Evolutionary conservation across 2,888 invertebrate genomes (phyloP), one percentile per base, ranked within the genome.

Genomic region (Buathra laborator): DNA sequence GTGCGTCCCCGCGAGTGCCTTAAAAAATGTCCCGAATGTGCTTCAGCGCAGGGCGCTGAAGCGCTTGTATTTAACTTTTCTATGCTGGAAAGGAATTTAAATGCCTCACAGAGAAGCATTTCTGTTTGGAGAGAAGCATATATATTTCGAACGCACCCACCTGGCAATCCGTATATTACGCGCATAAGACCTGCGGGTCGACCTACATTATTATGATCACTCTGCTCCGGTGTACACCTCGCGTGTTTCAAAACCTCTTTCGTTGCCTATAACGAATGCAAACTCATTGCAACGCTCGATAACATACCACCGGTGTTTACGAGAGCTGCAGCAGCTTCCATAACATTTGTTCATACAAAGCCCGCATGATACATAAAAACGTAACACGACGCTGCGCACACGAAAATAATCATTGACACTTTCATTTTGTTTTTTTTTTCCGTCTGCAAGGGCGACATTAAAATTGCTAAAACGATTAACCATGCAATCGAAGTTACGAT

Each of bases 171-270:
- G 46, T 59, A 32, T 14, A 6, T n/a, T 51, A 12, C 46, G 46
- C 14, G 32, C n/a, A 32, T 12, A 46, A 24, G 59, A 80, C 48
- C 72, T 78, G 83, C 62, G 67, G 74, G 62, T 74, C 78, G 78
- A 83, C 78, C 72, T 83, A 83, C 59, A 68, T 83, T 66, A 43
- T 16, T 67, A 44, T 78, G 67, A 82, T 14, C 64, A 29, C 32
- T 48, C 37, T 19, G 59, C 37, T 56, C 66, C n/a, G 44, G 19
- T 67, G 37, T 7, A 37, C 16, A 19, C 44, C 70, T 79, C 70
- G 70, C 76, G 67, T 82, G 76, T 81, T 43, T 81, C 48, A 10
- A 32, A 29, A n/a, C n/a, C 37, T 19, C 19, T 37, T 72, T 16
- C 4, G 7, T 29, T 9, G 66, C 56, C 51, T 43, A 48, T n/a